Base-by-base conservation (phyloP, 2,888 invertebrate genomes). In the Torymus texanus region DNA sequence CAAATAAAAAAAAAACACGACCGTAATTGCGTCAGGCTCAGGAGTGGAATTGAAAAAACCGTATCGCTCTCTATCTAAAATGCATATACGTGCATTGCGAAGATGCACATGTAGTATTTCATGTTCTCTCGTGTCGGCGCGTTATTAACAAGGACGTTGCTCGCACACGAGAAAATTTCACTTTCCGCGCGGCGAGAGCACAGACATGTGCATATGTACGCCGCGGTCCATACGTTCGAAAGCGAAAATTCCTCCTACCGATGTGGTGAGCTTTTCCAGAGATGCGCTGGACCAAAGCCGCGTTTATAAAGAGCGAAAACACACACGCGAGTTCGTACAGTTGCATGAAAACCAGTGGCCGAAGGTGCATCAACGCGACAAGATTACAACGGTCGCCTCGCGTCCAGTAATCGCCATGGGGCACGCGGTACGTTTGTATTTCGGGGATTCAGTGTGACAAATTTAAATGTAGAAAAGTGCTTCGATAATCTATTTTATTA, bases 301-400 rank as follows among this genome's bases (percentile, higher is more conserved):
- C 79, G 72, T 80, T 41, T 87, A 87, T 87, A 87, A 86, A 87
- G 85, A 83, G 84, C 83, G 83, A 83, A 85, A 82, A 84, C 83
- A 65, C 79, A 81, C 74, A 82, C 78, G 79, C 79, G 75, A 72
- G 80, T 72, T 81, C 62, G 79, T 83, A 84, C 86, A 86, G 86
- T 87, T 81, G 82, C 66, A 41, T 59, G 56, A 61, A 73, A 56
- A 68, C 24, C 70, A 51, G 21, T 56, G 8, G 51, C 50, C 41
- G 68, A 58, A 29, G 53, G 63, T 66, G 41, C 41, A 41, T 18
- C 41, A 41, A 41, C 41, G 41, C 41, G 41, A 18, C 18, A 24
- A 55, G 24, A 18, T n/a, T 14, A 4, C 50, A 18, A 4, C 24
- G 24, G 2, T 59, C 51, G 13, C n/a, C n/a, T 63, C 41, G 56